These are phyloP conservation scores for Furcula furcula DNA, from an alignment of 2,888 invertebrate genomes.

Conservation along the genomic window DNA sequence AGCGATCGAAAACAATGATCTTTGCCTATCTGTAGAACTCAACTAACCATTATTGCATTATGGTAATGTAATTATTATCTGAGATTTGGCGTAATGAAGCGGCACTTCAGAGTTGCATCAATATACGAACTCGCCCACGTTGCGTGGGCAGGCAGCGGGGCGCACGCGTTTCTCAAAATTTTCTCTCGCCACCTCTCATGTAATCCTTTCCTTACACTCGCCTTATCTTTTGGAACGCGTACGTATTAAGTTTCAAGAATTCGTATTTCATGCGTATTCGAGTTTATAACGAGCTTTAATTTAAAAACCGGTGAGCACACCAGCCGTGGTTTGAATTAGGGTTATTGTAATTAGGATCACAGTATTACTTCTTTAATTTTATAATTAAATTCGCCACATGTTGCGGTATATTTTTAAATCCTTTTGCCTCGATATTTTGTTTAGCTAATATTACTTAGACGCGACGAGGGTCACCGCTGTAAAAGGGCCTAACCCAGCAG, in stretches of 20 bases:
- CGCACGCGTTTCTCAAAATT: slow-evolving; percentile 50
- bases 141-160: slow-evolving; percentile 42
- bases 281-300: slow-evolving; percentile 31
- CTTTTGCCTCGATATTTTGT: slow-evolving; percentile 50
- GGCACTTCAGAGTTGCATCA: slow-evolving; percentile 46
- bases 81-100: slow-evolving; percentile 50
- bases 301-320: slow-evolving; percentile 28
- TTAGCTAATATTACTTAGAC: slow-evolving; percentile 53
- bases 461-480: slow-evolving; percentile 38
- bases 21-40: background rate
- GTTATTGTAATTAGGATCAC: slow-evolving; percentile 42
- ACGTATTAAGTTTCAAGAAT: slow-evolving; percentile 43
- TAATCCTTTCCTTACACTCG: slow-evolving; percentile 42
- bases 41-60: slow-evolving; percentile 25
- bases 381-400: slow-evolving; percentile 62
- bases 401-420: slow-evolving; percentile 56
- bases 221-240: slow-evolving; percentile 42
- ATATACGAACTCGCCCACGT: slow-evolving; percentile 63
- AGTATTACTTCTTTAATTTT: slow-evolving; percentile 61
- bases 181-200: slow-evolving; percentile 48
- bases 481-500: slow-evolving; percentile 61
- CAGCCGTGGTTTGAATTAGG: slow-evolving; percentile 44
- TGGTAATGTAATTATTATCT: slow-evolving; percentile 47
- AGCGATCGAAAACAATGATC: slow-evolving; percentile 8
- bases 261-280: slow-evolving; percentile 28